Conservation (phyloP, 2,888 invertebrate genomes). For the Abscondita cerata region DNA sequence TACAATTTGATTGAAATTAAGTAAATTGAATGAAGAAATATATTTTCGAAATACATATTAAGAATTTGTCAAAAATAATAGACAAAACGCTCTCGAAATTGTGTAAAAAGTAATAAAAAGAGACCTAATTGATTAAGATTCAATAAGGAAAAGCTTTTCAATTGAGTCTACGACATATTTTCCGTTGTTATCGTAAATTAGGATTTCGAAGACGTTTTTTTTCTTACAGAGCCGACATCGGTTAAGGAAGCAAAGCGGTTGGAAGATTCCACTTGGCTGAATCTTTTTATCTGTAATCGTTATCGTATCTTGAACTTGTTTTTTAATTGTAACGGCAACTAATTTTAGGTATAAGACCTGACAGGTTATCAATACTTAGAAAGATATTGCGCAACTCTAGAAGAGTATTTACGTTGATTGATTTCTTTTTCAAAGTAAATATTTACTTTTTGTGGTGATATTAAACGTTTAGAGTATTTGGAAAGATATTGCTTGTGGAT, state of each 20-base stretch:
- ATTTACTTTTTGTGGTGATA: constrained; percentile 11
- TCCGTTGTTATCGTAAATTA: constrained; percentile 9
- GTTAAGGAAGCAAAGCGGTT: constrained; percentile 16
- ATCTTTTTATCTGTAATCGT: constrained; percentile 24
- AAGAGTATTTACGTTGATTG: constrained; percentile 19
- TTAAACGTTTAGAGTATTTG: not conserved
- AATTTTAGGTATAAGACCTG: constrained; percentile 18
- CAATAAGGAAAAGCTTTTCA: constrained; percentile 10
- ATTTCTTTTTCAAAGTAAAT: constrained; percentile 24
- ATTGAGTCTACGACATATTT: constrained; percentile 11
- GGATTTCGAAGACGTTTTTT: not conserved
- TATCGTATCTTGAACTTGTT: constrained; percentile 19
- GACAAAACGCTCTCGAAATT: no score
- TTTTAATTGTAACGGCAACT: constrained; percentile 29
- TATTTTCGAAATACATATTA: no score
- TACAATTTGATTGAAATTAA: no score
- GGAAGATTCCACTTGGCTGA: constrained; percentile 19
- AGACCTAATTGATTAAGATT: constrained; percentile 8
- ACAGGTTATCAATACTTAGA: constrained; percentile 24
- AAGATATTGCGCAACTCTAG: constrained; percentile 21
- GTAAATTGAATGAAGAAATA: no score
- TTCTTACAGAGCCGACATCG: constrained; percentile 12
- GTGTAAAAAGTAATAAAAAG: not conserved
- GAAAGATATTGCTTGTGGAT: not conserved
- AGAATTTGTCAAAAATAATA: no score